phyloP scores from a whole-genome alignment of 2,888 invertebrate genomes.

The Anoncus sp. region DNA sequence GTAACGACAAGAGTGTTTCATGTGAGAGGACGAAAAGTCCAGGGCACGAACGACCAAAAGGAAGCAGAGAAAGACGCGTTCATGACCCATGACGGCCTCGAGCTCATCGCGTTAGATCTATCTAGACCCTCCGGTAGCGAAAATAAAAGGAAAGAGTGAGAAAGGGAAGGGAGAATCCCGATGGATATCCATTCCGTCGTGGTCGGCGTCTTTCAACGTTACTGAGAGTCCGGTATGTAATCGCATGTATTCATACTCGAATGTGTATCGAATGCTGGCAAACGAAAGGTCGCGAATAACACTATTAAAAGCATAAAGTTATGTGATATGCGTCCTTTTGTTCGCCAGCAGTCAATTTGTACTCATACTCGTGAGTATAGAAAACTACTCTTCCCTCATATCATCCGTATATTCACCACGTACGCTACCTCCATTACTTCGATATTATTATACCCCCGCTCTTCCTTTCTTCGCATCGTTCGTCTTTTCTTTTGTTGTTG shows the following conservation, averaged over 20 bases:
- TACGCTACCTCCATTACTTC: conserved; percentile 77
- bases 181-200: conserved; percentile 52
- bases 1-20: conserved; percentile 43
- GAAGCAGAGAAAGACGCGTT: conserved; percentile 61
- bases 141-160: conserved; percentile 37
- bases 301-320: neutral
- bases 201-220: conserved; percentile 37
- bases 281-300: neutral
- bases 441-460: conserved; percentile 75
- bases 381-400: conserved; percentile 61
- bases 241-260: neutral
- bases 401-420: conserved; percentile 67
- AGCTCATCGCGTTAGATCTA: conserved; percentile 55
- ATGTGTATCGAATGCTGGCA: neutral
- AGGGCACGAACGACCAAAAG: conserved; percentile 52
- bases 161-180: conserved; percentile 35
- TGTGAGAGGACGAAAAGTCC: conserved; percentile 52
- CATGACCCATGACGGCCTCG: conserved; percentile 73
- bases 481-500: conserved; percentile 16
- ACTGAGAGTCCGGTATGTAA: conserved; percentile 1
- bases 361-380: conserved; percentile 36
- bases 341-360: conserved; percentile 9
- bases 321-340: neutral
- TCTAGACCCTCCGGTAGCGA: conserved; percentile 35
- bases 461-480: conserved; percentile 3